Evolutionary conservation across 2,797 vertebrate species (phyloP).

Genomic region (Xerus rutilus): DNA sequence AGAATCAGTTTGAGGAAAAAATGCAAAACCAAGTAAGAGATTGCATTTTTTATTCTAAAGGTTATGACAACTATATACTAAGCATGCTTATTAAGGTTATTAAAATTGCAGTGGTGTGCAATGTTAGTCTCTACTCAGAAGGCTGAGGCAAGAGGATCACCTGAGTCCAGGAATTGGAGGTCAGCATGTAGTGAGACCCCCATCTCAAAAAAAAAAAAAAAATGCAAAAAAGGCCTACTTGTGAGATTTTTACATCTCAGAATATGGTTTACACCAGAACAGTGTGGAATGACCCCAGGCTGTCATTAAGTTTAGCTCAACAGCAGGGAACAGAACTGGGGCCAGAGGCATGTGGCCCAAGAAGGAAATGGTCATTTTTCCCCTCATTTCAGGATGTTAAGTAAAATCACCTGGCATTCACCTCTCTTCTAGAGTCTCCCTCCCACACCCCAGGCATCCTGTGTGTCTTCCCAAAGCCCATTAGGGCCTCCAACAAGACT

Average conservation of each 20-base stretch:
- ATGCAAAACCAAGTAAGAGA: not conserved
- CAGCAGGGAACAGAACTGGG: not conserved
- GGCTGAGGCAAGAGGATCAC: no score
- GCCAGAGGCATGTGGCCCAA: not conserved
- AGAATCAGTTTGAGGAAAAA: not conserved
- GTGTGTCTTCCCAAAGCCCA: not conserved
- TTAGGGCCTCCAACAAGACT: not conserved
- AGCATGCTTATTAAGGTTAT: not conserved
- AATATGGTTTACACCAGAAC: not conserved
- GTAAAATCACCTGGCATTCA: not conserved
- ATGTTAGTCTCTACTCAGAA: no score
- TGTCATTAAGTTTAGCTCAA: not conserved
- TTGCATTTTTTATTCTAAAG: conserved; percentile 20
- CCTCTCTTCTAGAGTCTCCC: not conserved
- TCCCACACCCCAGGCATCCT: not conserved
- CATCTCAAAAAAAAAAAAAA: no score
- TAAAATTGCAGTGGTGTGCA: not conserved
- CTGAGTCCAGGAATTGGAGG: not conserved
- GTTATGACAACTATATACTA: not conserved
- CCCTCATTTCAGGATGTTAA: rapidly evolving
- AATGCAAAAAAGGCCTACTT: not conserved
- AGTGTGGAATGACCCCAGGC: no score
- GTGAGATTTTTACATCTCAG: not conserved
- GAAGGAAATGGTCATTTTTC: not conserved
- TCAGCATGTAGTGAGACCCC: not conserved